Conservation (phyloP, 2,113 vertebrate species). For the Gallinago paraguaiae region DNA sequence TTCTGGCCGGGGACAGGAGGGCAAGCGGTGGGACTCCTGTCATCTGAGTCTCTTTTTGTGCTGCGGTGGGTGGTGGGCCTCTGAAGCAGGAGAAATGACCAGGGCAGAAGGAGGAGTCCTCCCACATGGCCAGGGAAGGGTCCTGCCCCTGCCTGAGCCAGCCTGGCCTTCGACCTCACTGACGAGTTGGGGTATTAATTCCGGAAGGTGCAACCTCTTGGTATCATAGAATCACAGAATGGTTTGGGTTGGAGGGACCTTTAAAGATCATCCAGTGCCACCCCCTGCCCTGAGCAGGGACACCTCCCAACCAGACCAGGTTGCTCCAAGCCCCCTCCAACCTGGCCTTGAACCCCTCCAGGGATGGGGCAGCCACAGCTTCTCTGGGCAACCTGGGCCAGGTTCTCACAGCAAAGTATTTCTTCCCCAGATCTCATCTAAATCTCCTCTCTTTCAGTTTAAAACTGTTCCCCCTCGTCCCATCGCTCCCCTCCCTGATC, state of each 20-base stretch:
- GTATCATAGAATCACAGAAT: not conserved
- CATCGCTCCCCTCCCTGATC: no score
- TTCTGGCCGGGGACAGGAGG: not conserved
- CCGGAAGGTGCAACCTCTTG: not conserved
- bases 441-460: no score
- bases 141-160: not conserved
- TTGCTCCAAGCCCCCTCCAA: not conserved
- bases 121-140: rapidly evolving
- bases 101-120: not conserved
- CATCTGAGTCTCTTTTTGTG: rapidly evolving
- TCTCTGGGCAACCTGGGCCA: no score
- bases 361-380: no score
- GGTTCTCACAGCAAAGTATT: no score
- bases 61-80: not conserved
- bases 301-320: not conserved
- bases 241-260: not conserved
- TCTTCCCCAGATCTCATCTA: no score
- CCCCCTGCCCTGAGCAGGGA: not conserved
- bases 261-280: not conserved
- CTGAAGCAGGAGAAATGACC: not conserved
- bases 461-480: no score
- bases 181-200: not conserved
- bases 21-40: not conserved
- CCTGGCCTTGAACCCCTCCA: no score
- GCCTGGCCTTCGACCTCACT: rapidly evolving